Evolutionary conservation across 1,140 invertebrate species (phyloP).

Genomic region (Drosophila prosaltans): DNA sequence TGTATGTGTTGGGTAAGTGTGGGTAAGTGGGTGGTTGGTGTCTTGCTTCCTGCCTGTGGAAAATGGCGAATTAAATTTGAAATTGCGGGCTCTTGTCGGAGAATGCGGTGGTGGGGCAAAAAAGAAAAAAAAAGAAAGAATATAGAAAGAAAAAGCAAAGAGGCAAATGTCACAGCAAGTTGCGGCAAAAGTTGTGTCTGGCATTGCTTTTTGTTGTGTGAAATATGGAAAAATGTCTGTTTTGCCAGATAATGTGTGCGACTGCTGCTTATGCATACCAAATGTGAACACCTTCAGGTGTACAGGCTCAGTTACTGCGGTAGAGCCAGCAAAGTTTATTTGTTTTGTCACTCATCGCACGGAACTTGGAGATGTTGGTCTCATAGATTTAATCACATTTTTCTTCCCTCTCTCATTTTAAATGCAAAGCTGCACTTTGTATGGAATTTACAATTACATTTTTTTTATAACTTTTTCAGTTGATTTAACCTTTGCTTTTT

Average conservation of each 20-base stretch:
- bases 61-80: conserved; percentile 82
- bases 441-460: conserved; percentile 30
- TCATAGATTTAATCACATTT: neutral
- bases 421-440: conserved; percentile 58
- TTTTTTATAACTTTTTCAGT: neutral
- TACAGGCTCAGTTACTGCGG: conserved; percentile 8
- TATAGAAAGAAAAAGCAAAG: conserved; percentile 7
- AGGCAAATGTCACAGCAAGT: conserved; percentile 68
- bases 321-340: conserved; percentile 58
- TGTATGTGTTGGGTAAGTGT: conserved; percentile 8
- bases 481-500: neutral
- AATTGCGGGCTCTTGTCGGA: conserved; percentile 61
- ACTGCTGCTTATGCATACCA: conserved; percentile 79
- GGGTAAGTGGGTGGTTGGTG: conserved; percentile 16
- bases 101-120: neutral
- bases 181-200: conserved; percentile 74
- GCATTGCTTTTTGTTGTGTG: conserved; percentile 57
- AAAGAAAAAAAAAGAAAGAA: neutral
- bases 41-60: conserved; percentile 45
- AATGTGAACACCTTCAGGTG: conserved; percentile 35
- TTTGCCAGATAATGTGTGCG: conserved; percentile 50
- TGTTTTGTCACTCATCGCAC: conserved; percentile 64
- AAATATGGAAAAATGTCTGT: conserved; percentile 78
- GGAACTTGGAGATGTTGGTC: conserved; percentile 25
- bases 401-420: conserved; percentile 46